These are phyloP conservation scores for Chlorodrepanis virens DNA, from an alignment of 2,113 vertebrate genomes.

Conservation along the genomic window DNA sequence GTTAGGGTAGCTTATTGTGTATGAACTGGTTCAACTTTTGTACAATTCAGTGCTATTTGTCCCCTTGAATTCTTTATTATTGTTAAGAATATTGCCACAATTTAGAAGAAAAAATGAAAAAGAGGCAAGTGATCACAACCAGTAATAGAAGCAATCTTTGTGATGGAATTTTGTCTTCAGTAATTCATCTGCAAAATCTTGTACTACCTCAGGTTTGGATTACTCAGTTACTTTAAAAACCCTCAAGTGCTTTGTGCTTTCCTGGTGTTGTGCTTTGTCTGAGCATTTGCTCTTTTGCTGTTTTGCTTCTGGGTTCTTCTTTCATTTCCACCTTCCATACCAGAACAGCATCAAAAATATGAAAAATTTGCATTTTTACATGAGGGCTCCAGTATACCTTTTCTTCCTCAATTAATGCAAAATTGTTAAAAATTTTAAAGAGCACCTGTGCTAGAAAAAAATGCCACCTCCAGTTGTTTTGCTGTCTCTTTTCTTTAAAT, in stretches of 20 bases:
- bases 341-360: neutral
- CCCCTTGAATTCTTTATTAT: neutral
- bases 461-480: neutral
- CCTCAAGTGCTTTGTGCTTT: neutral
- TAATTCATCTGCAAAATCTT: neutral
- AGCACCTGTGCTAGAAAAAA: neutral
- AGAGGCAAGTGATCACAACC: neutral
- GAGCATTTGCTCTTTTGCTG: neutral
- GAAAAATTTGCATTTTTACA: neutral
- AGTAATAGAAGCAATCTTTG: neutral
- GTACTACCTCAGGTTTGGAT: neutral
- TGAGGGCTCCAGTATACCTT: neutral
- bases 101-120: neutral
- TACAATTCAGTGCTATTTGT: neutral
- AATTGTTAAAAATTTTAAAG: neutral
- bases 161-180: neutral
- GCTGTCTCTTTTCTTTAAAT: neutral
- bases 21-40: neutral
- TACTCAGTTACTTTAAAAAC: neutral
- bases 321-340: neutral
- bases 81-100: neutral
- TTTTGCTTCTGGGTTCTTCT: neutral
- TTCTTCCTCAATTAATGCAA: neutral
- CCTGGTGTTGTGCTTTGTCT: neutral
- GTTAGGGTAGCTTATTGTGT: neutral